phyloP scores from a whole-genome alignment of 1,140 invertebrate genomes.

The Ectropis grisescens region DNA sequence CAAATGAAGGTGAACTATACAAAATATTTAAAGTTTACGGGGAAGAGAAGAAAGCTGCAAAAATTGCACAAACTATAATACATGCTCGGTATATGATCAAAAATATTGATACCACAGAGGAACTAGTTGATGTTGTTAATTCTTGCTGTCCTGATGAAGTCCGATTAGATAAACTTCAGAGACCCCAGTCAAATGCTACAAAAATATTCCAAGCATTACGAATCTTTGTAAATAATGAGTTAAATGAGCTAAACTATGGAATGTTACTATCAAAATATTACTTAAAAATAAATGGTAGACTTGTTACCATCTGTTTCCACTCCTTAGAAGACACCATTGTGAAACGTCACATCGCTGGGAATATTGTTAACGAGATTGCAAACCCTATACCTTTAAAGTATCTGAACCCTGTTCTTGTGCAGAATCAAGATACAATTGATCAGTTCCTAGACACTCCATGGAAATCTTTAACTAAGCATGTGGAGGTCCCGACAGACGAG shows the following conservation, averaged over 20 bases:
- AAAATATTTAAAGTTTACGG: constrained; percentile 92
- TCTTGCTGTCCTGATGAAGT: constrained; percentile 73
- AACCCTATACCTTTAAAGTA: constrained; percentile 79
- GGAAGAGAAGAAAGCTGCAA: constrained; percentile 88
- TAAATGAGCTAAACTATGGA: constrained; percentile 95
- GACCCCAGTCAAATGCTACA: constrained; percentile 86
- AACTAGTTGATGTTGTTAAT: constrained; percentile 86
- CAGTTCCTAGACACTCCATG: constrained; percentile 76
- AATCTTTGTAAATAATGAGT: constrained; percentile 97
- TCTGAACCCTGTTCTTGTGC: constrained; percentile 68
- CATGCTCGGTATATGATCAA: constrained; percentile 88
- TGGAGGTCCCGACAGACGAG: constrained; percentile 78
- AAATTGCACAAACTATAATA: constrained; percentile 90
- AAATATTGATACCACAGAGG: constrained; percentile 84
- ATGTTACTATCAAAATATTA: constrained; percentile 84
- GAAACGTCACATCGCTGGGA: constrained; percentile 88
- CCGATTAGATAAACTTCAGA: constrained; percentile 79
- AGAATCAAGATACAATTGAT: constrained; percentile 73
- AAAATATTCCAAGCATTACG: constrained; percentile 95
- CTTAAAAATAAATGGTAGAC: constrained; percentile 81
- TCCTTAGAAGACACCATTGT: constrained; percentile 96
- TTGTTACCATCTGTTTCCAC: constrained; percentile 92
- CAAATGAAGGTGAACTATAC: constrained; percentile 83
- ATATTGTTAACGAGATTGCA: constrained; percentile 76
- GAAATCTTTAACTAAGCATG: constrained; percentile 85